Conservation (phyloP, 2,888 invertebrate species). For the Dendrolimus pini region DNA sequence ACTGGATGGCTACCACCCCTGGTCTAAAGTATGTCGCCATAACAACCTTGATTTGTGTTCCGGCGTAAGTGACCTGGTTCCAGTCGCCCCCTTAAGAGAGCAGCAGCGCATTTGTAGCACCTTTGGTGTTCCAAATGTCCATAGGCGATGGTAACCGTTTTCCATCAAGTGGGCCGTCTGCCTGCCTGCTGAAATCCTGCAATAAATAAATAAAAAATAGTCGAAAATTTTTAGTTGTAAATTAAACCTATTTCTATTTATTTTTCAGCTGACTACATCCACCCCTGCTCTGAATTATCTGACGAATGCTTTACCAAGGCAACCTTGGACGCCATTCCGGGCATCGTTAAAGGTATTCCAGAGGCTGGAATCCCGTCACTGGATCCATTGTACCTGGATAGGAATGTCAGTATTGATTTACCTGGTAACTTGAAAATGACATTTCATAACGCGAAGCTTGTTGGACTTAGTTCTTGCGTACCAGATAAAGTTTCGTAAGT, state of each 20-base stretch:
- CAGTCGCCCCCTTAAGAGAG: no score
- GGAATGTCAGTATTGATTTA: conserved; percentile 57
- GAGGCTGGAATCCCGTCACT: conserved; percentile 58
- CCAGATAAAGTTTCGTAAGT: conserved; percentile 70
- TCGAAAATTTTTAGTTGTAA: no score
- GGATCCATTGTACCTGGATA: conserved; percentile 55
- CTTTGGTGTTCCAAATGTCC: no score
- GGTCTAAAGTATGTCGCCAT: no score
- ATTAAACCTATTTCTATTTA: background rate
- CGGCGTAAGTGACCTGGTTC: no score
- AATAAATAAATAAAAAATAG: no score
- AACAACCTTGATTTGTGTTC: no score
- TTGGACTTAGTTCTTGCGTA: conserved; percentile 52
- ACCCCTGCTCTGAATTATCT: conserved; percentile 54
- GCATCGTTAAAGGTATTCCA: conserved; percentile 61
- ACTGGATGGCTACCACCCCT: no score
- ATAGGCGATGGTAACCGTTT: no score
- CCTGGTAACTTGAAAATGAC: conserved; percentile 67
- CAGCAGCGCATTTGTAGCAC: no score
- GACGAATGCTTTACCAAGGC: conserved; percentile 69
- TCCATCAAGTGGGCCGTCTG: no score
- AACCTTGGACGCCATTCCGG: conserved; percentile 59
- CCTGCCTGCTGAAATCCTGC: no score
- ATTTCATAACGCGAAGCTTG: conserved; percentile 60
- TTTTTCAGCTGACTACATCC: conserved; percentile 60